Evolutionary conservation across 2,113 vertebrate genomes (phyloP), one percentile per base, ranked within the genome.

Genomic region (Tragulus kanchil): DNA sequence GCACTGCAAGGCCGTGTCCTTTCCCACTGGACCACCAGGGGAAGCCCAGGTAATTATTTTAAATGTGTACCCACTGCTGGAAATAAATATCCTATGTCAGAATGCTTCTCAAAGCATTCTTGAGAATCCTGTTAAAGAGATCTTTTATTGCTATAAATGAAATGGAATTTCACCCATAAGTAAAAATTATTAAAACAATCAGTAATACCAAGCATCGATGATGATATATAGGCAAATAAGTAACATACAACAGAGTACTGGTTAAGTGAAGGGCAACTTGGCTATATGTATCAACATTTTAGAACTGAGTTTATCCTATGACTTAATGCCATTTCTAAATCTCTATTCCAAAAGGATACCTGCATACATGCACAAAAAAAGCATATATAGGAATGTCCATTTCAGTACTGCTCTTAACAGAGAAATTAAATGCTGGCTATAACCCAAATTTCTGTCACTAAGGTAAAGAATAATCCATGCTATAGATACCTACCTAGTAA

Each of bases 31-130:
- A 36, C 36, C 36, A 36, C 36, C 36, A 36, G 36, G 36, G 36
- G 36, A 36, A 36, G 36, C 36, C 36, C 36, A 36, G 36, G 36
- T 36, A 36, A 36, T 15, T 87, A 52, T 64, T 85, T 88, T 54
- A 90, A 91, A 86, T 48, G 28, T 78, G 3, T 69, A 45, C 52
- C 16, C 36, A 85, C 23, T 67, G 11, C 5, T 73, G 36, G 79
- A 95, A 93, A 93, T 17, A 79, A 84, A 81, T 42, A 83, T 69
- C 26, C 50, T 50, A 65, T 3, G 58, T 16, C 28, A 79, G 86
- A 90, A 90, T 31, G 56, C 28, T 95, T 94, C 17, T 67, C 67
- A 93, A 86, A 96, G 9, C 36, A 92, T n/a, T 89, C 89, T 4
- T 75, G 6, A 71, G 86, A 82, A 69, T 73, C 62, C 65, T 62